These are phyloP conservation scores for Amblyornis subalaris DNA, from an alignment of 2,113 vertebrate species.

Conservation along the genomic window DNA sequence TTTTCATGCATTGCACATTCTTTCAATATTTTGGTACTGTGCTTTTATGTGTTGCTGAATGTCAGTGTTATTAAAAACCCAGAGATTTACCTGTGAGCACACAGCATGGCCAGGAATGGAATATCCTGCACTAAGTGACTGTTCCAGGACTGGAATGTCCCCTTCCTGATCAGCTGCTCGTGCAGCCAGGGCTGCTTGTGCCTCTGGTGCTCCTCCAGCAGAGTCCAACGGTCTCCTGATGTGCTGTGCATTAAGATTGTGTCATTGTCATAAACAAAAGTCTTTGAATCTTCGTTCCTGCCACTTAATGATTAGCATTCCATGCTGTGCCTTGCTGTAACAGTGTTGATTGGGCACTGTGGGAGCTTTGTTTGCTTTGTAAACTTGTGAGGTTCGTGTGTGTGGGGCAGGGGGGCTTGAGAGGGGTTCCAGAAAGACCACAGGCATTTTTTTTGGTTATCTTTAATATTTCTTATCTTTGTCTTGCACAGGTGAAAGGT, in stretches of 20 bases:
- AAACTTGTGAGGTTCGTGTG: background rate
- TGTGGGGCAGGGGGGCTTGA: background rate
- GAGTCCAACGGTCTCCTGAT: background rate
- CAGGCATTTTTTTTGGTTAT: background rate
- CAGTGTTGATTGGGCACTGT: constrained; percentile 43
- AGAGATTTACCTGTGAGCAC: background rate
- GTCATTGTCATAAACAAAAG: constrained; percentile 27
- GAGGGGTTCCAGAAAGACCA: constrained; percentile 2
- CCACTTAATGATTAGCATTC: constrained; percentile 42
- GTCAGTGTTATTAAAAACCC: background rate
- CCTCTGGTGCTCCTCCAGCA: background rate
- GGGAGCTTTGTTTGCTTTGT: constrained; percentile 50
- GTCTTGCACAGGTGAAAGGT: constrained; percentile 79
- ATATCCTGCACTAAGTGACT: background rate
- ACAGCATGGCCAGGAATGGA: background rate
- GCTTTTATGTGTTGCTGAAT: background rate
- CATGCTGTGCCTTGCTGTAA: constrained; percentile 31
- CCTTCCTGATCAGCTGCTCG: background rate
- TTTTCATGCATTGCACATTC: background rate
- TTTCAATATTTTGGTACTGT: background rate
- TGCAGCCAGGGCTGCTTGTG: background rate
- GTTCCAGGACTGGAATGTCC: background rate
- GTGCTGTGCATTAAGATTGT: background rate
- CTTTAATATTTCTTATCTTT: constrained; percentile 40
- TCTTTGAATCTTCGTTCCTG: constrained; percentile 49